Conservation (phyloP, 2,797 vertebrate genomes). For the Galago senegalensis region DNA sequence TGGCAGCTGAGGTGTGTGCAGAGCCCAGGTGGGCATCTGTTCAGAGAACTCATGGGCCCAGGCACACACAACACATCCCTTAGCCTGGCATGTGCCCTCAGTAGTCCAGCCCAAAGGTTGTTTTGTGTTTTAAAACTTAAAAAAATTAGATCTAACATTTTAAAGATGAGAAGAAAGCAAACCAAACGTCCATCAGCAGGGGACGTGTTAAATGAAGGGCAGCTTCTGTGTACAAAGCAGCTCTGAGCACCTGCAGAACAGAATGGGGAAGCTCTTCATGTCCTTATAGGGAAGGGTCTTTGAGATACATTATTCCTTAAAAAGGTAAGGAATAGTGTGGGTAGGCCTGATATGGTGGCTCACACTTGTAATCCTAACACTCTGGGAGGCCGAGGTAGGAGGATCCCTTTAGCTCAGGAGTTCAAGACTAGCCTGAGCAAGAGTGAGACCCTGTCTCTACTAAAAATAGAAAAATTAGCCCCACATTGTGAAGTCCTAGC, state of each 20-base stretch:
- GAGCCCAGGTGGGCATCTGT: neutral
- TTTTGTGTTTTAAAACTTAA: neutral
- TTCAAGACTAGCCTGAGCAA: too few relatives aligned
- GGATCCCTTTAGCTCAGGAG: too few relatives aligned
- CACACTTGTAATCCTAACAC: too few relatives aligned
- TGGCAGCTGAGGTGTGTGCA: neutral
- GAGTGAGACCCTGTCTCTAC: too few relatives aligned
- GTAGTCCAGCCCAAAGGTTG: neutral
- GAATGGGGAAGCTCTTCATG: neutral
- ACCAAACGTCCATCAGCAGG: neutral
- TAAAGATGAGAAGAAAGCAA: conserved; percentile 13
- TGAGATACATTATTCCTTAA: neutral
- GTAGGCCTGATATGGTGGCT: too few relatives aligned
- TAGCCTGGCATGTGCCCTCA: neutral
- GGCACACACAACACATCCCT: neutral
- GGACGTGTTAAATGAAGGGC: neutral
- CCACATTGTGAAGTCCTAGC: too few relatives aligned
- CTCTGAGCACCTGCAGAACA: fast-evolving
- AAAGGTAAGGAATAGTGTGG: neutral
- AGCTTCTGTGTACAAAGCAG: fast-evolving
- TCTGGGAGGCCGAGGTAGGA: too few relatives aligned
- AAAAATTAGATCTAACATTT: neutral
- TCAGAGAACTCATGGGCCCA: neutral
- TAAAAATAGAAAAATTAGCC: too few relatives aligned
- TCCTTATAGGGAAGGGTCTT: neutral